phyloP scores from a whole-genome alignment of 2,797 vertebrate species.

The Epinephelus coioides region DNA sequence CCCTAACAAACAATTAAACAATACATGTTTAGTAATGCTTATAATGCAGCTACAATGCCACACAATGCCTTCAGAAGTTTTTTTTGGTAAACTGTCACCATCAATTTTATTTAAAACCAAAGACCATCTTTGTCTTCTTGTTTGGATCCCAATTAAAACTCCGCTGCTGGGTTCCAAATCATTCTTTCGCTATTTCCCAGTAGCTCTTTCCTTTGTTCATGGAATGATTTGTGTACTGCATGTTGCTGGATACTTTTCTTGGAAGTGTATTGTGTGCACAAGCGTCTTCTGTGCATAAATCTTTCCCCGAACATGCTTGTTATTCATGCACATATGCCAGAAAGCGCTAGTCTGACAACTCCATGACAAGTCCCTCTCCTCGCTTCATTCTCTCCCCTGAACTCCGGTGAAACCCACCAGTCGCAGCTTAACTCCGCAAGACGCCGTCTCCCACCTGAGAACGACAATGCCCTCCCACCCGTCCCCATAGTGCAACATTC shows the following conservation, averaged over 20 bases:
- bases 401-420: slow-evolving; percentile 21
- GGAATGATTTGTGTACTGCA: slow-evolving; percentile 21
- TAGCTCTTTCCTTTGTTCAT: not conserved
- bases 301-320: slow-evolving; percentile 8
- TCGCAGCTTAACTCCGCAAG: slow-evolving; percentile 33
- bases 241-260: slow-evolving; percentile 5
- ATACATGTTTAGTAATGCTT: not conserved
- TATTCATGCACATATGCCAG: slow-evolving; percentile 30
- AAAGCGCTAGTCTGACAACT: slow-evolving; percentile 37
- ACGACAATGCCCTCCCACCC: slow-evolving; percentile 35
- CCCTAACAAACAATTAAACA: not conserved
- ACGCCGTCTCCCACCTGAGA: slow-evolving; percentile 40
- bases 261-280: not conserved
- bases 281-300: slow-evolving; percentile 18
- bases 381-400: slow-evolving; percentile 18
- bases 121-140: not conserved
- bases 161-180: slow-evolving; percentile 18
- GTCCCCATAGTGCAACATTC: slow-evolving; percentile 33
- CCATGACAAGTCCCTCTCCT: slow-evolving; percentile 10
- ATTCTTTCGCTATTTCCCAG: slow-evolving; percentile 19
- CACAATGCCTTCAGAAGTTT: not conserved
- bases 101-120: not conserved
- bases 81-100: not conserved
- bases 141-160: slow-evolving; percentile 36
- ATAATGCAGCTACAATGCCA: not conserved